These are phyloP conservation scores for Himalopsyche anomala DNA, from an alignment of 2,888 invertebrate species.

Conservation along the genomic window DNA sequence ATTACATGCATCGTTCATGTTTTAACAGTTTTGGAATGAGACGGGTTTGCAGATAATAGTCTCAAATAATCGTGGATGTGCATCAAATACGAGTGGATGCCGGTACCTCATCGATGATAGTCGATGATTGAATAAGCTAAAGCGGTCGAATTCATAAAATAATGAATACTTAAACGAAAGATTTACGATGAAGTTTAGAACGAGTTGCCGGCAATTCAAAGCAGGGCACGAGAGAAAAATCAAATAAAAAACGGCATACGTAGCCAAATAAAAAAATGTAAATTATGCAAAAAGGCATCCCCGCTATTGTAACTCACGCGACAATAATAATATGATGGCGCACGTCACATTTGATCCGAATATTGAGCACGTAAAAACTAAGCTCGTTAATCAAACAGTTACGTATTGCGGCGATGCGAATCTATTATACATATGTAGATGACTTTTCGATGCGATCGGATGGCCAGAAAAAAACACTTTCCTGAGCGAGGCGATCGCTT, in stretches of 20 bases:
- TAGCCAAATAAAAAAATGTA: background rate
- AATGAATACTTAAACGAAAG: too few relatives aligned
- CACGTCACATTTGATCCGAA: conserved; percentile 30
- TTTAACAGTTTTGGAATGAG: too few relatives aligned
- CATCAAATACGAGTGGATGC: too few relatives aligned
- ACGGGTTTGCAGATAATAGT: too few relatives aligned
- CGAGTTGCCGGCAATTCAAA: background rate
- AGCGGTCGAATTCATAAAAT: too few relatives aligned
- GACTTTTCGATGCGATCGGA: conserved; percentile 1
- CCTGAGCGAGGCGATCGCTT: too few relatives aligned
- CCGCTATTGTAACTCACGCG: background rate
- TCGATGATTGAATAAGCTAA: too few relatives aligned
- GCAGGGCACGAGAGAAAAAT: background rate
- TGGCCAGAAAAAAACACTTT: conserved; percentile 17
- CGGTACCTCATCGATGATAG: too few relatives aligned
- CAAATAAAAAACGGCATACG: background rate
- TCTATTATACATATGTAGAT: background rate
- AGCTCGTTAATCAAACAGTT: background rate
- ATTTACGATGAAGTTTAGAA: background rate
- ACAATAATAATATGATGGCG: conserved; percentile 26
- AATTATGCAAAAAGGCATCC: conserved; percentile 12
- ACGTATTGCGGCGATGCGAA: background rate
- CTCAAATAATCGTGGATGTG: too few relatives aligned
- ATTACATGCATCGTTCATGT: too few relatives aligned
- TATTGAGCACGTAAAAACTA: conserved; percentile 3